phyloP scores from a whole-genome alignment of 2,888 invertebrate genomes.

The Erebia aethiops region DNA sequence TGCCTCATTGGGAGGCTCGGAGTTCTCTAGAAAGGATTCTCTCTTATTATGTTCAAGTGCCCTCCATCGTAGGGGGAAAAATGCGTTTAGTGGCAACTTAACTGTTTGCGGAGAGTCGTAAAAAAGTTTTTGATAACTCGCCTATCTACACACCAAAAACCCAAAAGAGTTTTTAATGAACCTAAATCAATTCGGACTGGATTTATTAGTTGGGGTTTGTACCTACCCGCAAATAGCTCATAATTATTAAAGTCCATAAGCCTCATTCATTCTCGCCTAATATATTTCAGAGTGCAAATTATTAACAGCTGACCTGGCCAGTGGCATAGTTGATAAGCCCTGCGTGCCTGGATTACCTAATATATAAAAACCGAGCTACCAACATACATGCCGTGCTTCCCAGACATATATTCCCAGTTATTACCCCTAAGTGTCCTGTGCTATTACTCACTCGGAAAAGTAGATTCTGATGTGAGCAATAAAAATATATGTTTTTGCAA shows the following conservation, averaged over 20 bases:
- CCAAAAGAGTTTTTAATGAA: not conserved
- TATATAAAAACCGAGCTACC: not conserved
- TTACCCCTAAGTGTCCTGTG: not conserved
- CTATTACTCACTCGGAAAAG: not conserved
- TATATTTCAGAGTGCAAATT: conserved; percentile 30
- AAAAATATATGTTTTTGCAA: not conserved
- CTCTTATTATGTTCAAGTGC: no score
- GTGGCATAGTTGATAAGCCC: conserved; percentile 18
- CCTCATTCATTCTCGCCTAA: conserved; percentile 8
- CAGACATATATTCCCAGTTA: not conserved
- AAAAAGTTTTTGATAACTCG: no score
- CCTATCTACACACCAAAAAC: no score
- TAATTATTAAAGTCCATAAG: conserved; percentile 8
- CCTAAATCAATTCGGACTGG: not conserved
- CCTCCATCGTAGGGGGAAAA: no score
- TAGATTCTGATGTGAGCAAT: no score
- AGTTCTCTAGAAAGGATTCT: no score
- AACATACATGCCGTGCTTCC: not conserved
- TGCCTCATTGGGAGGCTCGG: no score
- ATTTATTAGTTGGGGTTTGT: not conserved
- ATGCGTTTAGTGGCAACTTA: no score
- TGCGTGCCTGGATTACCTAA: not conserved
- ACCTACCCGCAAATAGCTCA: not conserved
- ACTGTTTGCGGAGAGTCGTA: no score
- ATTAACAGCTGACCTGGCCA: conserved; percentile 32